Base-by-base conservation (phyloP, 1,140 invertebrate species). In the Microplitis demolitor region DNA sequence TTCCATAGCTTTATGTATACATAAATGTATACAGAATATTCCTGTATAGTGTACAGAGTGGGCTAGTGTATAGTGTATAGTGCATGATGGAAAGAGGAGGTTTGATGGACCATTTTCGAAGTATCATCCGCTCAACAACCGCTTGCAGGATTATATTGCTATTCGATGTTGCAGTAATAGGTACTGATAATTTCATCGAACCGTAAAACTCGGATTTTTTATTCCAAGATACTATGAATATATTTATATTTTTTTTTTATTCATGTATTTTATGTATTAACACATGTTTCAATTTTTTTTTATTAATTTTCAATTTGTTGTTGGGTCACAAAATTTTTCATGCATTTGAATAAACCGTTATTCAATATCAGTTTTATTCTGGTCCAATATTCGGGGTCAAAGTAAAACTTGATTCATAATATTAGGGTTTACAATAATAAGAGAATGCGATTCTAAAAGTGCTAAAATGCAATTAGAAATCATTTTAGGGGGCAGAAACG, bases 111-210 rank as follows among this genome's bases (percentile, higher is more conserved):
- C 63, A 66, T 51, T 24, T 51, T 66, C 63, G 37, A 35, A 13
- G 60, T 34, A 62, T 61, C 37, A 45, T 66, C 37, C 45, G 63
- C 24, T 50, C n/a, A 51, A 66, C 45, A 37, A 51, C 13, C 63
- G 60, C 39, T 39, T 50, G 16, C 24, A 37, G 63, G 63, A 66
- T 66, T 66, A 66, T 66, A 66, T 66, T 51, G 34, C 37, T n/a
- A 37, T 45, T 24, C 45, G 5, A 51, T 66, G 63, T 63, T 39
- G 35, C 61, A 39, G 31, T 63, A 58, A 58, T 58, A 35, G 24
- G 31, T 34, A 34, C n/a, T 33, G 61, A 63, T 39, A 35, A 63
- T 16, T 63, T 63, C 11, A n/a, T n/a, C 33, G 34, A 68, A 14
- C 8, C 33, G 33, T 6, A 8, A 8, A 11, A 2, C 54, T 16